phyloP scores from a whole-genome alignment of 1,140 invertebrate genomes.

The Drosophila nigrodunni region DNA sequence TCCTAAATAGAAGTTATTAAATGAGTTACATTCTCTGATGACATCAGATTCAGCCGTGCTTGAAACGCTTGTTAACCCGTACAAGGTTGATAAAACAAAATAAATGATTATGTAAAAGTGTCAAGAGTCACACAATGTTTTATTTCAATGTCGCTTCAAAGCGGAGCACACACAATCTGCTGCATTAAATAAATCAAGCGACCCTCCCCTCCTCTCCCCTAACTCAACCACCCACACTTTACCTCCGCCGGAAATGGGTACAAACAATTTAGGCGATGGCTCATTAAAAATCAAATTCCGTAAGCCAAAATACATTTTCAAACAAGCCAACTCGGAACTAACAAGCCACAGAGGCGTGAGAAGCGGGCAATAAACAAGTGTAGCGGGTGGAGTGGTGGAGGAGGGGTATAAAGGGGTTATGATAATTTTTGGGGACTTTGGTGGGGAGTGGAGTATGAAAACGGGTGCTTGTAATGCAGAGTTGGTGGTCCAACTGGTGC shows the following conservation, averaged over 20 bases:
- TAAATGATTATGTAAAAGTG: conserved; percentile 16
- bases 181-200: conserved; percentile 35
- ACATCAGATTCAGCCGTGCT: conserved; percentile 16
- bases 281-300: conserved; percentile 56
- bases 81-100: conserved; percentile 23
- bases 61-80: conserved; percentile 15
- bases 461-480: not conserved
- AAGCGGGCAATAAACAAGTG: not conserved
- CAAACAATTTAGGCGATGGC: conserved; percentile 41
- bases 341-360: conserved; percentile 20
- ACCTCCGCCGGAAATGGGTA: conserved; percentile 7
- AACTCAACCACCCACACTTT: not conserved
- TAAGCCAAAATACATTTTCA: conserved; percentile 30
- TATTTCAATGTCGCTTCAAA: conserved; percentile 39
- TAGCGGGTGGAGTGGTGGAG: not conserved
- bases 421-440: not conserved
- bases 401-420: not conserved
- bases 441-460: no score
- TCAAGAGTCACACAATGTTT: conserved; percentile 29
- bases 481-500: conserved; percentile 11
- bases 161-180: not conserved
- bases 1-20: not conserved
- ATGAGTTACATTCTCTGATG: not conserved
- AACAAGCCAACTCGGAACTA: conserved; percentile 21
- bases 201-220: not conserved